phyloP scores from a whole-genome alignment of 1,140 invertebrate species.

The Planococcus citri region DNA sequence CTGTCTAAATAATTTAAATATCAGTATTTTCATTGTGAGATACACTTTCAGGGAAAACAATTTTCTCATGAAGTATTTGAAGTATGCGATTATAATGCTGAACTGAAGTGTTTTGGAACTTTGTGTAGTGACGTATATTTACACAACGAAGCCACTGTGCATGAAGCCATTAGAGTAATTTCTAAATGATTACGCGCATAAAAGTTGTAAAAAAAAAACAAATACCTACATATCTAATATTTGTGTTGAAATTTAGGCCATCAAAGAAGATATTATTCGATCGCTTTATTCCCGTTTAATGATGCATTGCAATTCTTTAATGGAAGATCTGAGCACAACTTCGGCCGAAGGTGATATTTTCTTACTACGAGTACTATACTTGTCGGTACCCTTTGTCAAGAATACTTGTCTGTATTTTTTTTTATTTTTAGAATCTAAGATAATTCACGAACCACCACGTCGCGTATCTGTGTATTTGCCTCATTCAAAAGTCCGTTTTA shows the following conservation, averaged over 20 bases:
- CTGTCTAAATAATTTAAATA: slow-evolving; percentile 26
- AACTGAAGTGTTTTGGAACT: slow-evolving; percentile 46
- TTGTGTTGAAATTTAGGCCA: slow-evolving; percentile 35
- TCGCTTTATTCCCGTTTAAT: slow-evolving; percentile 63
- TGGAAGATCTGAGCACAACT: slow-evolving; percentile 46
- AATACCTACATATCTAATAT: no score
- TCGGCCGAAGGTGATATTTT: slow-evolving; percentile 21
- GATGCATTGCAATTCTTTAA: slow-evolving; percentile 72
- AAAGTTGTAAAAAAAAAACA: no score
- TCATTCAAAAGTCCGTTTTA: slow-evolving; percentile 50
- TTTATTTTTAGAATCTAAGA: slow-evolving; percentile 44
- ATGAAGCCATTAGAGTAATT: slow-evolving; percentile 40
- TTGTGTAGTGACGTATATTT: slow-evolving; percentile 57
- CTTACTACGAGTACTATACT: no score
- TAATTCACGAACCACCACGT: slow-evolving; percentile 64
- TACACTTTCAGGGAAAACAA: slow-evolving; percentile 24
- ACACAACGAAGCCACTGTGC: slow-evolving; percentile 52
- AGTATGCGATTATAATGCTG: slow-evolving; percentile 33
- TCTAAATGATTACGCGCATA: slow-evolving; percentile 23
- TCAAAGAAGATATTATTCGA: slow-evolving; percentile 64
- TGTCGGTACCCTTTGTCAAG: no score
- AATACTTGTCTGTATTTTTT: no score
- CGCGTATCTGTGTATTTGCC: slow-evolving; percentile 56
- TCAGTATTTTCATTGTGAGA: slow-evolving; percentile 25
- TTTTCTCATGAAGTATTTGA: slow-evolving; percentile 30